Evolutionary conservation across 64 coral and sea anemone genomes (phyloP).

Genomic region (Catalaphyllia jardinei): DNA sequence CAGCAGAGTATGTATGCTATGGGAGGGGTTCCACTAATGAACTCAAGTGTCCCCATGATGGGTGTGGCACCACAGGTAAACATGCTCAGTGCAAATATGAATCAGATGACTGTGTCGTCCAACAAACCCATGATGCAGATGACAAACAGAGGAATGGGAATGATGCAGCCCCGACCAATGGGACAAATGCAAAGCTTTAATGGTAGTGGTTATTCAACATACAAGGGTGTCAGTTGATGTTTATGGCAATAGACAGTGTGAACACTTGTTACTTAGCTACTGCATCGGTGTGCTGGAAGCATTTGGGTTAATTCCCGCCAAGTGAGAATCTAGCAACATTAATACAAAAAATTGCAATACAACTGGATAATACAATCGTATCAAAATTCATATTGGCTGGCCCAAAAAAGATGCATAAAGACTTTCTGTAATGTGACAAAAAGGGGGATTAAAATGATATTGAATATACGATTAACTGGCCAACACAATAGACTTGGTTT

Average conservation of each 20-base stretch:
- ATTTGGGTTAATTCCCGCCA: neutral
- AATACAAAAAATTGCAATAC: neutral
- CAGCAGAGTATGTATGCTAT: slow-evolving; percentile 58
- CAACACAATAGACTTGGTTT: too few species aligned
- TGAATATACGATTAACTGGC: too few species aligned
- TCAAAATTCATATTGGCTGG: neutral
- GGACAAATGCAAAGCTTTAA: slow-evolving; percentile 68
- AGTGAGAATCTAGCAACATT: neutral
- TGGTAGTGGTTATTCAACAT: slow-evolving; percentile 72
- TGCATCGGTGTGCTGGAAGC: neutral
- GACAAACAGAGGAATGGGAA: slow-evolving; percentile 51
- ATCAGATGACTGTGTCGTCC: slow-evolving; percentile 64
- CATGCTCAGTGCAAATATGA: slow-evolving; percentile 73
- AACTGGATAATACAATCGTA: neutral
- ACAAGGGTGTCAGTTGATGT: slow-evolving; percentile 85
- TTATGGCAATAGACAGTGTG: neutral
- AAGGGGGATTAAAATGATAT: neutral
- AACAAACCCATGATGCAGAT: slow-evolving; percentile 56
- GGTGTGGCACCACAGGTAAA: slow-evolving; percentile 64
- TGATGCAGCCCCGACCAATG: slow-evolving; percentile 63
- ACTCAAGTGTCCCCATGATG: slow-evolving; percentile 61
- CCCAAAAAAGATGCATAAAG: neutral
- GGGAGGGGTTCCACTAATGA: slow-evolving; percentile 21
- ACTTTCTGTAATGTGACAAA: neutral
- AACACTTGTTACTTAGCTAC: neutral